Conservation (phyloP, 1,140 invertebrate species). For the Euura saliciscinereae region DNA sequence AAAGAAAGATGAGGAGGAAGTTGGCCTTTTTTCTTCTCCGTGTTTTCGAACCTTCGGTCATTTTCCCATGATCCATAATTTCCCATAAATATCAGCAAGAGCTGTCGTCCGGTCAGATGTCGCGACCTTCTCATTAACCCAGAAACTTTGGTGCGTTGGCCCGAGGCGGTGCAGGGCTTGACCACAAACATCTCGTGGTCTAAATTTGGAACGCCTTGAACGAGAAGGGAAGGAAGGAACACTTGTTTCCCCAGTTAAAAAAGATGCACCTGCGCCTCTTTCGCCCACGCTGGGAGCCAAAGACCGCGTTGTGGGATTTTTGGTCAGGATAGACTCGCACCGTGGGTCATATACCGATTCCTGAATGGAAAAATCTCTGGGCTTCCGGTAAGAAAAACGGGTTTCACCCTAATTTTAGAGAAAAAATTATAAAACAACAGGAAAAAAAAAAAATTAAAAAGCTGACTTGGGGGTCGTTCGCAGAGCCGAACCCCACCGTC, state of each 20-base stretch:
- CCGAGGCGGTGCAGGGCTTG: slow-evolving; percentile 31
- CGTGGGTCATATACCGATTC: slow-evolving; percentile 18
- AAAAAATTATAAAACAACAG: too few relatives aligned
- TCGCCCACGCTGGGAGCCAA: slow-evolving; percentile 31
- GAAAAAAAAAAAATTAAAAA: too few relatives aligned
- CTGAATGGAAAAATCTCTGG: slow-evolving; percentile 33
- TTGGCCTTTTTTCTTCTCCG: too few relatives aligned
- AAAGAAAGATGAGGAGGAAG: too few relatives aligned
- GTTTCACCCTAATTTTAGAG: too few relatives aligned
- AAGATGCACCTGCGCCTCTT: slow-evolving; percentile 45
- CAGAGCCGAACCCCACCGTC: background rate
- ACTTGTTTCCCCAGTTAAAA: slow-evolving; percentile 25
- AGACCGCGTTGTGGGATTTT: slow-evolving; percentile 19
- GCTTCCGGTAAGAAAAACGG: slow-evolving; percentile 31
- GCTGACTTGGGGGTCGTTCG: background rate
- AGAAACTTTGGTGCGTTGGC: slow-evolving; percentile 17
- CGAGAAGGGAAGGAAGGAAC: slow-evolving; percentile 19
- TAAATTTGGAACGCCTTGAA: slow-evolving; percentile 50
- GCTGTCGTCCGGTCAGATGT: slow-evolving; percentile 50
- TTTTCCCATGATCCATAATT: slow-evolving; percentile 46
- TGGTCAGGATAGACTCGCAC: too few relatives aligned
- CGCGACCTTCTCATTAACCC: slow-evolving; percentile 50
- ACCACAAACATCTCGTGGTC: slow-evolving; percentile 45
- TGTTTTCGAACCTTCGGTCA: background rate
- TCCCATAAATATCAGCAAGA: slow-evolving; percentile 46